Evolutionary conservation across 1,140 invertebrate genomes (phyloP).

Genomic region (Vollenhovia emeryi): DNA sequence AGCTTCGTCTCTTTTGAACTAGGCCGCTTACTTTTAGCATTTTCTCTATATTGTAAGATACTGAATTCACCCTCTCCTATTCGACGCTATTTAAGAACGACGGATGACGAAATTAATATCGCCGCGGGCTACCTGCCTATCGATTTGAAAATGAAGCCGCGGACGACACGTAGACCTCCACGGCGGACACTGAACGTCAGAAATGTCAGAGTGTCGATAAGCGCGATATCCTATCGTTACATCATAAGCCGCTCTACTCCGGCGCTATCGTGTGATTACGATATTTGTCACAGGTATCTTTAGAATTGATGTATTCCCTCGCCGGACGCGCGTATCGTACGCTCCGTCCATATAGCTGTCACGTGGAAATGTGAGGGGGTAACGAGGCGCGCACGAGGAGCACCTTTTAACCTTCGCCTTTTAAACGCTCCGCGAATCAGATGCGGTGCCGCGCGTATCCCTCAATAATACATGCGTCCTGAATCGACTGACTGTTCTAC

Average conservation of each 20-base stretch:
- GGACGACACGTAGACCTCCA: not conserved
- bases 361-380: not conserved
- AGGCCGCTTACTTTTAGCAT: too few relatives aligned
- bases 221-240: not conserved
- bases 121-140: not conserved
- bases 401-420: conserved; percentile 32
- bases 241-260: not conserved
- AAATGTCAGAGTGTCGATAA: not conserved
- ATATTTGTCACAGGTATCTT: not conserved
- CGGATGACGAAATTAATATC: not conserved
- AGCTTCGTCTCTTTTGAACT: too few relatives aligned
- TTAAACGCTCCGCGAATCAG: not conserved
- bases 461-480: conserved; percentile 40
- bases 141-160: not conserved
- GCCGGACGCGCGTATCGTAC: not conserved
- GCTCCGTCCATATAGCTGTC: not conserved
- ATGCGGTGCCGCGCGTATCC: too few relatives aligned
- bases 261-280: not conserved
- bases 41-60: too few relatives aligned
- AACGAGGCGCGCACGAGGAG: not conserved
- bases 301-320: not conserved
- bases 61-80: too few relatives aligned
- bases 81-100: not conserved
- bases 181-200: not conserved
- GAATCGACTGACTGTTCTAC: conserved; percentile 60